Percentiles rank a stretch among this genome's conserved stretches.
Conservation (phyloP, 2,888 invertebrate genomes). For the Rhamphomyia laevipes region DNA sequence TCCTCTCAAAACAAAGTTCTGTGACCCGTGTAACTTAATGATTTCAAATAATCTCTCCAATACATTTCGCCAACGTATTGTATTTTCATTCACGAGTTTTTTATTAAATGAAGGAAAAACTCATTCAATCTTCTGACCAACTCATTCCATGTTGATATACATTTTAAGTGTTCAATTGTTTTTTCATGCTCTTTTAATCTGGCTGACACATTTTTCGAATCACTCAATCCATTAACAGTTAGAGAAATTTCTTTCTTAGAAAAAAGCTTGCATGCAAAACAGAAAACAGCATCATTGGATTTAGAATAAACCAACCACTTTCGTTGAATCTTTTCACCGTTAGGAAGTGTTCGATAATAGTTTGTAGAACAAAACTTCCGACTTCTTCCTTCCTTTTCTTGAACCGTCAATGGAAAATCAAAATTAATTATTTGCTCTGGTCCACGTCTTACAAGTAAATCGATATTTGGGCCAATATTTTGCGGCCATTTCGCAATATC, state of each 20-base stretch:
- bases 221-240: background rate
- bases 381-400: conserved; percentile 1
- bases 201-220: too few relatives aligned
- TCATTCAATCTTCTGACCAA: too few relatives aligned
- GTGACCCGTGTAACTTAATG: too few relatives aligned
- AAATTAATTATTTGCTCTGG: background rate
- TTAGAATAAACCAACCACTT: background rate
- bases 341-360: conserved; percentile 1
- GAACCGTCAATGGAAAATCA: too few relatives aligned
- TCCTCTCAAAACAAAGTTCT: too few relatives aligned
- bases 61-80: too few relatives aligned
- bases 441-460: background rate
- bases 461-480: background rate
- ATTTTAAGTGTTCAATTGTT: too few relatives aligned
- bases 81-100: too few relatives aligned
- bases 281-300: background rate
- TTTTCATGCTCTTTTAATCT: too few relatives aligned
- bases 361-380: background rate
- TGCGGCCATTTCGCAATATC: background rate
- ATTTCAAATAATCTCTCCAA: too few relatives aligned
- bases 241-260: background rate
- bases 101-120: too few relatives aligned
- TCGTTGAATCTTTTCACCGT: background rate
- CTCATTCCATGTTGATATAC: too few relatives aligned
- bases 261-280: background rate